Evolutionary conservation across 2,113 vertebrate species (phyloP).

Genomic region (Saimiri boliviensis): DNA sequence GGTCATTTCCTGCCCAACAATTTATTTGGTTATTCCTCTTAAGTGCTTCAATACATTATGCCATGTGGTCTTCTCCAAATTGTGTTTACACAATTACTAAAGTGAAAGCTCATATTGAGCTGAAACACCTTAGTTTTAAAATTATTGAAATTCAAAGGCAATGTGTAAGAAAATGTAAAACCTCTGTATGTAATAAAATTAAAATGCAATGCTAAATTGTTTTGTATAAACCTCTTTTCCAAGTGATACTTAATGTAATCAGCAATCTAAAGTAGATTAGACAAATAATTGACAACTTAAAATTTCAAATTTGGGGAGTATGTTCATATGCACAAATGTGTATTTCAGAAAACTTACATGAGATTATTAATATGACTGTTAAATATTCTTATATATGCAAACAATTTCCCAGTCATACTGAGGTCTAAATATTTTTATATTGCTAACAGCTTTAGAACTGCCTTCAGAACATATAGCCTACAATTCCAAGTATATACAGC

Average conservation of each 20-base stretch:
- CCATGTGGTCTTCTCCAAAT: not conserved
- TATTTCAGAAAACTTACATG: not conserved
- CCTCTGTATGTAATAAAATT: not conserved
- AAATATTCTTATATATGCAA: not conserved
- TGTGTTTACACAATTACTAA: not conserved
- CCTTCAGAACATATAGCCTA: not conserved
- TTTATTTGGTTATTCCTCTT: not conserved
- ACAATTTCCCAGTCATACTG: not conserved
- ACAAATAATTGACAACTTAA: not conserved
- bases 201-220: not conserved
- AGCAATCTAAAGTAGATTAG: conserved; percentile 9
- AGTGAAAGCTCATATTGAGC: not conserved
- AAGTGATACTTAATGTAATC: not conserved
- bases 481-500: not conserved
- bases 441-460: not conserved
- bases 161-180: not conserved
- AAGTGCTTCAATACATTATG: not conserved
- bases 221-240: not conserved
- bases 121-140: not conserved
- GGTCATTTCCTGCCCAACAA: not conserved
- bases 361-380: not conserved
- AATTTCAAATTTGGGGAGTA: not conserved
- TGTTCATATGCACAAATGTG: not conserved
- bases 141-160: not conserved
- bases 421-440: not conserved